These are phyloP conservation scores for Aphelenchoides fujianensis DNA, from an alignment of 1,140 invertebrate genomes.

Conservation along the genomic window DNA sequence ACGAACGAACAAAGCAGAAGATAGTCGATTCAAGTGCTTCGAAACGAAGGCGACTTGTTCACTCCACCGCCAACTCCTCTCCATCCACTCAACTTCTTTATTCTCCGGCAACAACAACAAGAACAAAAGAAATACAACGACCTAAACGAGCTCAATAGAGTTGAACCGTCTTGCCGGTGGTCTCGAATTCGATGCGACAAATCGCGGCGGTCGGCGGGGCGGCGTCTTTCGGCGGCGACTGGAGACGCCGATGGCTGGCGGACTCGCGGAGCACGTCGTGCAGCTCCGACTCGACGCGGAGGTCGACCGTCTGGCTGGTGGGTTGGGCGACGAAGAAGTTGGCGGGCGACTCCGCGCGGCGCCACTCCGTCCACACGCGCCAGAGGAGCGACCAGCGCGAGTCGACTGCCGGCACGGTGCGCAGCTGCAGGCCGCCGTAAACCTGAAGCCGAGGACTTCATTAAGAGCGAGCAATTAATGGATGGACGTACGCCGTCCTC, in stretches of 20 bases:
- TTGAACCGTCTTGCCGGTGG: not conserved
- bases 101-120: too few species aligned
- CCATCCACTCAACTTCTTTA: too few species aligned
- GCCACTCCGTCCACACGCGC: not conserved
- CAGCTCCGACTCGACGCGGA: not conserved
- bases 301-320: not conserved
- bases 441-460: not conserved
- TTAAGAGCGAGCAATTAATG: not conserved
- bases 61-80: too few species aligned
- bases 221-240: not conserved
- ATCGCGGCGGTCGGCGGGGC: not conserved
- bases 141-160: too few species aligned
- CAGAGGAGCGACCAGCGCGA: not conserved
- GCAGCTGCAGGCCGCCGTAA: not conserved
- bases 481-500: not conserved
- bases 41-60: too few species aligned
- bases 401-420: not conserved
- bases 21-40: too few species aligned
- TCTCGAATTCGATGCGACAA: not conserved
- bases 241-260: not conserved
- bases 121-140: too few species aligned
- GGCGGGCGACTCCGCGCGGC: not conserved
- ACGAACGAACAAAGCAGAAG: too few species aligned
- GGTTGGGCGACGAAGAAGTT: constrained; percentile 9
- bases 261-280: not conserved